phyloP scores from a whole-genome alignment of 2,888 invertebrate genomes.

The Eledona agricola region DNA sequence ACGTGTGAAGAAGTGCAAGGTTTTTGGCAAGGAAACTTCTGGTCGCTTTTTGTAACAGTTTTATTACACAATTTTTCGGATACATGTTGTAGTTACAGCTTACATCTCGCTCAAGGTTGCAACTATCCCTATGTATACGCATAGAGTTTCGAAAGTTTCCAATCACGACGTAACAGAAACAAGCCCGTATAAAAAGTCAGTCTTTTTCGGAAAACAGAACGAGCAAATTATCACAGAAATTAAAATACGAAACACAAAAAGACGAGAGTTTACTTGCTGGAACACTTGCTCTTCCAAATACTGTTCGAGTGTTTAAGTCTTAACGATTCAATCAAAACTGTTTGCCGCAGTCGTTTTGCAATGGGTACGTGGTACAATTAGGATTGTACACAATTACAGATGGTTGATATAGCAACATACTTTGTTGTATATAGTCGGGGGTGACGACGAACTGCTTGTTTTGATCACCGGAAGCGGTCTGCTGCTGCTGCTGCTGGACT shows the following conservation, averaged over 20 bases:
- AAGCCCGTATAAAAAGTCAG: slow-evolving; percentile 39
- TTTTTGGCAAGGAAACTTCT: slow-evolving; percentile 52
- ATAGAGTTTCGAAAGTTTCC: slow-evolving; percentile 43
- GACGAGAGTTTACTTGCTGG: too few relatives aligned
- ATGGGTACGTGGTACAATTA: slow-evolving; percentile 60
- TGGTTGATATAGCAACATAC: slow-evolving; percentile 70
- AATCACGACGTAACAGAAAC: slow-evolving; percentile 37
- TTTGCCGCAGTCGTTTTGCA: slow-evolving; percentile 60
- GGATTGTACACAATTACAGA: slow-evolving; percentile 63
- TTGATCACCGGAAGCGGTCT: slow-evolving; percentile 56
- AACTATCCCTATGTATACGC: slow-evolving; percentile 40
- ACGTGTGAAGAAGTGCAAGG: slow-evolving; percentile 53
- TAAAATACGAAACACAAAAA: too few relatives aligned
- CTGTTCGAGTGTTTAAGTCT: slow-evolving; percentile 26
- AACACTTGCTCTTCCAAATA: slow-evolving; percentile 49
- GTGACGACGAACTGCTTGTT: slow-evolving; percentile 83
- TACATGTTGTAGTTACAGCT: slow-evolving; percentile 49
- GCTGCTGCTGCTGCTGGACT: slow-evolving; percentile 36
- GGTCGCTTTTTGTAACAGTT: slow-evolving; percentile 46
- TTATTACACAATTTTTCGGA: slow-evolving; percentile 49
- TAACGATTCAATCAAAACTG: slow-evolving; percentile 46
- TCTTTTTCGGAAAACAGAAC: slow-evolving; percentile 41
- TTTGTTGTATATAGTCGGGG: slow-evolving; percentile 93
- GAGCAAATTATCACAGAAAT: slow-evolving; percentile 49
- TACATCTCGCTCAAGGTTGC: slow-evolving; percentile 41